These are phyloP conservation scores for Pomacea canaliculata DNA, from an alignment of 2,888 invertebrate species.

Conservation along the genomic window DNA sequence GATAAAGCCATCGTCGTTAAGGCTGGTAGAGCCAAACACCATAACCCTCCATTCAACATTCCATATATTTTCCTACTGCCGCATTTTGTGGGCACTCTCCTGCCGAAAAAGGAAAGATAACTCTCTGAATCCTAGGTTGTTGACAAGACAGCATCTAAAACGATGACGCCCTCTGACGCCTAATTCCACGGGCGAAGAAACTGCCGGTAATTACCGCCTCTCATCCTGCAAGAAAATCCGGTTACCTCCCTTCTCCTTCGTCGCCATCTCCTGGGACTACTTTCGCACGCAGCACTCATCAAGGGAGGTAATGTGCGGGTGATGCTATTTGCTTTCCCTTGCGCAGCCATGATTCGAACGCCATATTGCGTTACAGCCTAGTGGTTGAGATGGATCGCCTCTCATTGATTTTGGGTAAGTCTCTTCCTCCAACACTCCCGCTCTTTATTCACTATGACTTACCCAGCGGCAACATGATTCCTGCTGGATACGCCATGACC, in stretches of 20 bases:
- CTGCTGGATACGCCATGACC: no score
- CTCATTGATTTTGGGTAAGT: slow-evolving; percentile 1
- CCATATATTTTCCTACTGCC: background rate
- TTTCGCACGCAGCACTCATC: slow-evolving; percentile 14
- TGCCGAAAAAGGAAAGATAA: background rate
- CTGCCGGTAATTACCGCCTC: background rate
- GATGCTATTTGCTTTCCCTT: slow-evolving; percentile 21
- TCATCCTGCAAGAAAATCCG: slow-evolving; percentile 1
- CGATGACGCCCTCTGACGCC: background rate
- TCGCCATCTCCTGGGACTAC: slow-evolving; percentile 14
- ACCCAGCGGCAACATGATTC: no score
- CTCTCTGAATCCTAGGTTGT: background rate
- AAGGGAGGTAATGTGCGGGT: slow-evolving; percentile 21
- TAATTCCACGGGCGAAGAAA: slow-evolving; percentile 6
- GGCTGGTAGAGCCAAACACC: no score
- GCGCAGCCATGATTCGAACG: slow-evolving; percentile 4
- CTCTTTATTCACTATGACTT: no score
- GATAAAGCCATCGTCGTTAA: no score
- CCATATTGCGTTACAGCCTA: slow-evolving; percentile 15
- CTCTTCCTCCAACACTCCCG: background rate
- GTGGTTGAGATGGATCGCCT: background rate
- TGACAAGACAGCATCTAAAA: slow-evolving; percentile 3
- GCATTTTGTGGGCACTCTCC: background rate
- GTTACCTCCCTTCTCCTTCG: slow-evolving; percentile 2
- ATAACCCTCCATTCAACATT: background rate